Conservation (phyloP, 2,888 invertebrate genomes). For the Hypsopygia costalis region DNA sequence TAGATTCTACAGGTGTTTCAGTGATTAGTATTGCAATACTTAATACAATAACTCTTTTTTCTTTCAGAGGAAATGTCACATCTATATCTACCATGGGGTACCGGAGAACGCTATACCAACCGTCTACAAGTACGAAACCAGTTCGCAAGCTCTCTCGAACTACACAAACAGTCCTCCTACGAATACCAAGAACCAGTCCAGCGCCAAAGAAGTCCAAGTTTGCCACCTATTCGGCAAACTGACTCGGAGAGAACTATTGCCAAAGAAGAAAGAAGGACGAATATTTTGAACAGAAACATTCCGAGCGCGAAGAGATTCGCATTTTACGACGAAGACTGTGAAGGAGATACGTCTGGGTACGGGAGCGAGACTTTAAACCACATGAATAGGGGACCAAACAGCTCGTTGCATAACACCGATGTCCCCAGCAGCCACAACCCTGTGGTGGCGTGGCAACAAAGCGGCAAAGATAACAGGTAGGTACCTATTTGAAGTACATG, state of each 20-base stretch:
- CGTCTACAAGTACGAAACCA: slow-evolving; percentile 67
- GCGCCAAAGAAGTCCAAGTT: slow-evolving; percentile 83
- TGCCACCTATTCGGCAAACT: slow-evolving; percentile 82
- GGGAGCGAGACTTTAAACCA: slow-evolving; percentile 87
- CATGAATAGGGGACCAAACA: slow-evolving; percentile 50
- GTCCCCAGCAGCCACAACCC: slow-evolving; percentile 38
- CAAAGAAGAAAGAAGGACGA: slow-evolving; percentile 55
- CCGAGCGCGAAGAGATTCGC: slow-evolving; percentile 67
- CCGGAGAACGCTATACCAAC: slow-evolving; percentile 69
- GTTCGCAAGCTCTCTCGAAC: slow-evolving; percentile 70
- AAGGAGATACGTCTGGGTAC: slow-evolving; percentile 91
- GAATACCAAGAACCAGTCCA: slow-evolving; percentile 66
- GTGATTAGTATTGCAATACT: too few species aligned
- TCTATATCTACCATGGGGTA: slow-evolving; percentile 88
- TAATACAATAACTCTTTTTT: slow-evolving; percentile 13
- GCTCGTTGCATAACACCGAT: slow-evolving; percentile 16
- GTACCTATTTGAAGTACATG: slow-evolving; percentile 18
- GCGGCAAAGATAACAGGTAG: slow-evolving; percentile 60
- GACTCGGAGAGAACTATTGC: slow-evolving; percentile 46
- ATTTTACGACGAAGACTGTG: slow-evolving; percentile 78
- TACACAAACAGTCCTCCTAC: slow-evolving; percentile 63
- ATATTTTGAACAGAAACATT: slow-evolving; percentile 55
- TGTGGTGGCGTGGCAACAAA: slow-evolving; percentile 71
- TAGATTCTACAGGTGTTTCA: too few species aligned
- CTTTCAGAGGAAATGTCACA: slow-evolving; percentile 90